A percentile compares a stretch with the other conserved stretches of the same genome.
These are phyloP conservation scores for Oxyruncus cristatus DNA, from an alignment of 2,113 vertebrate genomes.

Conservation along the genomic window DNA sequence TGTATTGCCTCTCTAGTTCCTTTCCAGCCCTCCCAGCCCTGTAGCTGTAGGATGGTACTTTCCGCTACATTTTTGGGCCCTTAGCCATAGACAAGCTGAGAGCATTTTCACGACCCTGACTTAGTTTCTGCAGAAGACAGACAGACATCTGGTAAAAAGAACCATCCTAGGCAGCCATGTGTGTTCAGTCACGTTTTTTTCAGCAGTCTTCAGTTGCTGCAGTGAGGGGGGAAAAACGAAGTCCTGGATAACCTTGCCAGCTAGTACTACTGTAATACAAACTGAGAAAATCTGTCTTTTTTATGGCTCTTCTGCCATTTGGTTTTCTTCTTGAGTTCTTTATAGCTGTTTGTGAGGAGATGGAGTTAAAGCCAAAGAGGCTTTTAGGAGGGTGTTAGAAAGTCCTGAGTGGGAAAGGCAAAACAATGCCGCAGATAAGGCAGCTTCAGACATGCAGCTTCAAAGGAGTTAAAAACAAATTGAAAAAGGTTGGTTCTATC, in stretches of 20 bases:
- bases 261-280: background rate
- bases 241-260: background rate
- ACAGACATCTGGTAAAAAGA: background rate
- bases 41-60: background rate
- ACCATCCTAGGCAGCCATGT: background rate
- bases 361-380: background rate
- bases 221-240: background rate
- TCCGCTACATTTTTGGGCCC: background rate
- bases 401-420: background rate
- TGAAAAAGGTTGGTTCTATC: background rate
- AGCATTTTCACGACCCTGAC: background rate
- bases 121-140: constrained; percentile 2
- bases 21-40: background rate
- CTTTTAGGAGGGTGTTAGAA: background rate
- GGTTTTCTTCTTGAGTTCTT: constrained; percentile 10
- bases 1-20: background rate
- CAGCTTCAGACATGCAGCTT: background rate
- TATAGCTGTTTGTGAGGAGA: background rate
- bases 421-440: background rate
- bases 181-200: background rate
- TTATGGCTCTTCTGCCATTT: background rate
- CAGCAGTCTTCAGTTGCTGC: background rate
- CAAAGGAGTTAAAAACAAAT: background rate
- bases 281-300: background rate
- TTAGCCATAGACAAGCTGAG: background rate